A percentile compares a stretch with the other conserved stretches of the same genome.
These are phyloP conservation scores for Brenthis daphne DNA, from an alignment of 2,888 invertebrate species.

Conservation along the genomic window DNA sequence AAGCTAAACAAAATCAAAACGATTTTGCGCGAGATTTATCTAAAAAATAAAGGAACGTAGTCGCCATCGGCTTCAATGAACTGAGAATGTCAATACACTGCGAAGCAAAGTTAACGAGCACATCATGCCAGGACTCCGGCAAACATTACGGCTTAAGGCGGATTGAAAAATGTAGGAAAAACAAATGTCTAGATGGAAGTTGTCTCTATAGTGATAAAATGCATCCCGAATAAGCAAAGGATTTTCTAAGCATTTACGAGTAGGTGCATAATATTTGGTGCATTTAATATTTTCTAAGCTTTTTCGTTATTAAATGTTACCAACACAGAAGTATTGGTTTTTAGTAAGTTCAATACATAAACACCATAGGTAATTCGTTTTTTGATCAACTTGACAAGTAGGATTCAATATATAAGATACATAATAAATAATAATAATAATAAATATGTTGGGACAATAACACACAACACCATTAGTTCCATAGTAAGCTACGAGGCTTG, in stretches of 20 bases:
- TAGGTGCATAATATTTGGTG: too few relatives aligned
- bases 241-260: background rate
- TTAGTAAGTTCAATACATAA: too few relatives aligned
- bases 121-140: slow-evolving; percentile 56
- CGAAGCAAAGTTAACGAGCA: slow-evolving; percentile 64
- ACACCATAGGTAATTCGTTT: too few relatives aligned
- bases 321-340: too few relatives aligned
- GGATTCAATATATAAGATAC: too few relatives aligned
- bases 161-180: slow-evolving; percentile 34
- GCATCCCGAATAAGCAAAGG: background rate
- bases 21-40: slow-evolving; percentile 33
- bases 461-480: too few relatives aligned
- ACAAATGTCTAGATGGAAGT: background rate
- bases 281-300: too few relatives aligned
- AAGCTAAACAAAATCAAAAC: slow-evolving; percentile 25
- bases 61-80: slow-evolving; percentile 61
- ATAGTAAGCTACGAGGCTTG: too few relatives aligned
- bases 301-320: too few relatives aligned
- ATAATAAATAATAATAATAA: too few relatives aligned
- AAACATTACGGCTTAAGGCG: slow-evolving; percentile 58
- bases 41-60: slow-evolving; percentile 39
- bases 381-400: too few relatives aligned
- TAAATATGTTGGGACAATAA: too few relatives aligned
- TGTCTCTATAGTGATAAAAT: background rate
- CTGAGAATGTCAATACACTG: slow-evolving; percentile 70